Base-by-base conservation (phyloP, 2,113 vertebrate genomes). In the Procapra przewalskii region DNA sequence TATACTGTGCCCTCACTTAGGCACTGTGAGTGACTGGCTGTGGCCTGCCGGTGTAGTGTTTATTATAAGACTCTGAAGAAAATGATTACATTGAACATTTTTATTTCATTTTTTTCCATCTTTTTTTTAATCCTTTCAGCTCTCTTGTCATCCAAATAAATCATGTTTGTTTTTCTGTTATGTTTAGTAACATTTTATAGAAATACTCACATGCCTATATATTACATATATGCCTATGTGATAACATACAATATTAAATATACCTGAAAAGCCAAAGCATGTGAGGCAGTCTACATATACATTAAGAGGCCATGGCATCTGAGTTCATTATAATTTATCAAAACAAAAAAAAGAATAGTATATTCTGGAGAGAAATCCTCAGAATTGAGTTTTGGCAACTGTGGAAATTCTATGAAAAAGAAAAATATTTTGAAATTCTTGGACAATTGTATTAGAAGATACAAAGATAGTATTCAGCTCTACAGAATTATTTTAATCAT, bases 41-140 rank as follows among this genome's bases (percentile, higher is more conserved):
- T 96, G 62, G 48, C 92, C 92, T 67, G 50, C 64, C 79, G 96
- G n/a, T 79, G 4, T n/a, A 54, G 45, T 92, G 31, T 95, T 98
- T 98, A 64, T 96, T 97, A 96, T 54, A 96, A 98, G 77, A 90
- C 97, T 92, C 97, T 97, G 96, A 98, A 95, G 67, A 97, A 97
- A 96, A 96, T 96, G 23, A 29, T 54, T 43, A 4, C 29, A 33
- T 27, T 31, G 45, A 93, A 93, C 79, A 50, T 86, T 77, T 59
- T 90, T 31, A 64, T 48, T 89, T 91, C 2, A 40, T 67, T 40
- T 91, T 91, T 88, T 90, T 84, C 92, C 7, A 29, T 36, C 13
- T 79, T 90, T 85, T 45, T 55, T 60, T 29, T 0, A 6, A 59
- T 81, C 4, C 31, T 90, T 92, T 80, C 15, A 71, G 25, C 2